phyloP scores from a whole-genome alignment of 2,113 vertebrate genomes.

The Nestor notabilis region DNA sequence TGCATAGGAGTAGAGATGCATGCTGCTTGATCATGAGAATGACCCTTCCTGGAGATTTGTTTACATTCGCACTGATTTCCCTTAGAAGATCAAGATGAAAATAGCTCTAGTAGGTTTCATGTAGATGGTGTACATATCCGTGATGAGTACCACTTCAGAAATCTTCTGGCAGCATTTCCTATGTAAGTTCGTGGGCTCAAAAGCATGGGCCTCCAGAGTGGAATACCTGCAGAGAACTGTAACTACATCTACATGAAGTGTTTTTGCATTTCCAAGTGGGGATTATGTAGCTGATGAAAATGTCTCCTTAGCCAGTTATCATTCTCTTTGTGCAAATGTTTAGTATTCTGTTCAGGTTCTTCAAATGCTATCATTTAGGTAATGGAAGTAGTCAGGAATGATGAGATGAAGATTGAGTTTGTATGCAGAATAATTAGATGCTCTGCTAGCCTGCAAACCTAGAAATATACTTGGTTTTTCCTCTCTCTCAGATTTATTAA shows the following conservation, averaged over 20 bases:
- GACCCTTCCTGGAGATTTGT: background rate
- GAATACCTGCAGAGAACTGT: background rate
- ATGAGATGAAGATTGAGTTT: background rate
- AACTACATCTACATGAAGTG: background rate
- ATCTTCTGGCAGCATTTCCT: background rate
- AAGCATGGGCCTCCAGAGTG: background rate
- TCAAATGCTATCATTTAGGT: background rate
- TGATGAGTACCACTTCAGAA: background rate
- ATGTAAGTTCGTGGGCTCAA: background rate
- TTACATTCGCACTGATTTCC: background rate
- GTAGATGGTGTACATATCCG: background rate
- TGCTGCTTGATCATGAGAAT: background rate
- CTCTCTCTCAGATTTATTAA: background rate
- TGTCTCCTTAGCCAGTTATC: background rate
- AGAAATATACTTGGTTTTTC: constrained; percentile 9
- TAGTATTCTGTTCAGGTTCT: background rate
- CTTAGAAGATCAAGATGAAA: background rate
- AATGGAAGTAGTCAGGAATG: background rate
- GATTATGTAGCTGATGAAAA: background rate
- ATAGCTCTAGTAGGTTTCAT: background rate
- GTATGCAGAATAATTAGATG: constrained; percentile 8
- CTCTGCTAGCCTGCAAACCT: background rate
- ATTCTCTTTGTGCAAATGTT: background rate
- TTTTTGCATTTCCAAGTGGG: background rate
- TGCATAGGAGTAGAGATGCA: background rate